These are phyloP conservation scores for Matsumurasca onukii DNA, from an alignment of 1,140 invertebrate species.

Conservation along the genomic window DNA sequence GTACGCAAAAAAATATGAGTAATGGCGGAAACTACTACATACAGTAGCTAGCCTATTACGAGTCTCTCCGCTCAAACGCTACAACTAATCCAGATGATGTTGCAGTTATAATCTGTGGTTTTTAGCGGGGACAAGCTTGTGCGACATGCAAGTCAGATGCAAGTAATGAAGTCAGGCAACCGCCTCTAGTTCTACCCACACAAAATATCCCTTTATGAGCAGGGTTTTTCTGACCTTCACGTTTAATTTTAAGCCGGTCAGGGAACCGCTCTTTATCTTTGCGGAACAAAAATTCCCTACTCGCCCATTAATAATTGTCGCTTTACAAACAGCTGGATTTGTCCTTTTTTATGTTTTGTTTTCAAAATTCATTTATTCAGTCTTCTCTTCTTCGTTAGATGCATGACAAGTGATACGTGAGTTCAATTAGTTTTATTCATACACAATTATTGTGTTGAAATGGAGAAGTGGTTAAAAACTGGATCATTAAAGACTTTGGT, in stretches of 20 bases:
- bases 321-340: too few relatives aligned
- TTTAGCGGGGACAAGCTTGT: neutral
- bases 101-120: neutral
- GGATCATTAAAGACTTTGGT: too few relatives aligned
- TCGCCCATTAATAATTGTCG: too few relatives aligned
- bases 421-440: too few relatives aligned
- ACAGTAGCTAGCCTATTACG: neutral
- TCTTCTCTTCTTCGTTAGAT: too few relatives aligned
- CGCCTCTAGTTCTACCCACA: neutral
- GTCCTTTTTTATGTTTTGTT: too few relatives aligned
- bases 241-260: neutral
- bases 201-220: neutral
- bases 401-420: too few relatives aligned
- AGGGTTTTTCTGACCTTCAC: neutral
- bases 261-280: neutral
- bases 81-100: neutral
- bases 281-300: neutral
- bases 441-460: too few relatives aligned
- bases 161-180: neutral
- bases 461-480: too few relatives aligned
- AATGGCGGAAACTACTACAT: neutral
- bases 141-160: neutral
- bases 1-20: conserved; percentile 12
- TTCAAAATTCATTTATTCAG: too few relatives aligned
- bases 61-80: too few relatives aligned